Base-by-base conservation (phyloP, 2,797 vertebrate genomes). In the Coreius guichenoti region DNA sequence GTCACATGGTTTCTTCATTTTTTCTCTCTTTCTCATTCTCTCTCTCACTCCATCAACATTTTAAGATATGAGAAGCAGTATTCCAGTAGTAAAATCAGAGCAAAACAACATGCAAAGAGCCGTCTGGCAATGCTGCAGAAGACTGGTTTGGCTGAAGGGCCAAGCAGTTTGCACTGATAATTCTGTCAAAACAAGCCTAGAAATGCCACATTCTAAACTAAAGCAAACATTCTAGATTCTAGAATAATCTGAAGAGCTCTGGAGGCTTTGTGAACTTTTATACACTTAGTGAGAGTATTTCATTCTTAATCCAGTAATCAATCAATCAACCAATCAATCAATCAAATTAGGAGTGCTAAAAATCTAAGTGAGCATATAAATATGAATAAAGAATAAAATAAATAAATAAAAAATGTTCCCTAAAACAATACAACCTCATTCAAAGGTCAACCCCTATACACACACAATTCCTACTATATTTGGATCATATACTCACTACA, bases 91-190 rank as follows among this genome's bases (percentile, higher is more conserved):
- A 77, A 58, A 73, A 51, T 63, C 23, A 58, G 16, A 82, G 31
- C 65, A 81, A 81, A 70, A 72, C 36, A 82, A 21, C 12, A 82
- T 17, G 80, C n/a, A 73, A 39, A 70, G 23, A 65, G 76, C 5
- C 3, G 58, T 21, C 39, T 65, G 39, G 43, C 39, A 63, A 21
- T 65, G 26, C 39, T 47, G 39, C 39, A 47, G 39, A 79, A 45
- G 79, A 13, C 65, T 26, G 31, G 65, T 81, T 36, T 54, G 65
- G 8, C 47, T 68, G 26, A 73, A 56, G 16, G 68, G 54, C 80
- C 33, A 14, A 73, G 36, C 68, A 33, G 23, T 58, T 45, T 58
- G 49, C 36, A 45, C 23, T 26, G 51, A 45, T 56, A 31, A 45
- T 61, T 73, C n/a, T 81, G 49, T 9, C 0, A 9, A 51, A 81